phyloP scores from a whole-genome alignment of 2,888 invertebrate species.

The Nasonovia ribisnigri region DNA sequence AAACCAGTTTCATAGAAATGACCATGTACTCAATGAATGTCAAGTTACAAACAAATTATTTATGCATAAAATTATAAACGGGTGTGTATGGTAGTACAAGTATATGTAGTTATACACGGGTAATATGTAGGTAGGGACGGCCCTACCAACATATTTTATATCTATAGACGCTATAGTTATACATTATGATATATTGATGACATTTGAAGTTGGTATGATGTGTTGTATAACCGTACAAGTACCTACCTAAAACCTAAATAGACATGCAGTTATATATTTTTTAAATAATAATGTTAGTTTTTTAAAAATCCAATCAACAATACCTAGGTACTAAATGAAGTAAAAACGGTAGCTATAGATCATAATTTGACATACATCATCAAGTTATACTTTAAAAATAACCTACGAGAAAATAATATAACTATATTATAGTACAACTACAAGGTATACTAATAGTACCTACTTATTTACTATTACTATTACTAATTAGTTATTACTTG shows the following conservation, averaged over 20 bases:
- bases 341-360: neutral
- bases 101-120: too few relatives aligned
- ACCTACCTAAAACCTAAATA: neutral
- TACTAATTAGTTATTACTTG: too few relatives aligned
- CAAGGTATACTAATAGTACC: too few relatives aligned
- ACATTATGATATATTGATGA: neutral
- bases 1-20: conserved; percentile 42
- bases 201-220: neutral
- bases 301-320: neutral
- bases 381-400: too few relatives aligned
- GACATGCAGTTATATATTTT: neutral
- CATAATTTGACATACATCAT: neutral
- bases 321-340: neutral
- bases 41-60: neutral
- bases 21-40: conserved; percentile 45
- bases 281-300: neutral
- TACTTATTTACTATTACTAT: too few relatives aligned
- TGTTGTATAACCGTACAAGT: neutral
- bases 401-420: too few relatives aligned
- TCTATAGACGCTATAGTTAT: neutral
- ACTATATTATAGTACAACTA: too few relatives aligned
- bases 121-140: too few relatives aligned
- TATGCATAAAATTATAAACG: neutral
- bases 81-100: conserved; percentile 3
- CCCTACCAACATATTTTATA: neutral